Evolutionary conservation across 2,888 invertebrate genomes (phyloP), one percentile per base, ranked within the genome.

Genomic region (Dryobota labecula): DNA sequence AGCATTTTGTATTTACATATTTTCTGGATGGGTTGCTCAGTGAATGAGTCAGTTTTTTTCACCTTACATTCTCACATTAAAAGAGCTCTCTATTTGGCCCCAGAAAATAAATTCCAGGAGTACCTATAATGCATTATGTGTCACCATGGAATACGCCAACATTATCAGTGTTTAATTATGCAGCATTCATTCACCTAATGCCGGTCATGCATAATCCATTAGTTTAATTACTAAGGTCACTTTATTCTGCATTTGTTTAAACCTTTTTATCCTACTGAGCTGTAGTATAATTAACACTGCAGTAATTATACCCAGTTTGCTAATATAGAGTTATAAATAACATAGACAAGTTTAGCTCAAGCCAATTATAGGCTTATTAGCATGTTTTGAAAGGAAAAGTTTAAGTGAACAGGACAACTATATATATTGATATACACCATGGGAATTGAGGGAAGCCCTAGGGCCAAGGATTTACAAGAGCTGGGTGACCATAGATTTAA

Each of bases 161-260:
- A 73, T 41, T 47, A 41, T 7, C 27, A 43, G n/a, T n/a, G 6
- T 47, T 63, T 36, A 80, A 76, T 73, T 64, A 84, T 71, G 47
- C 78, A 82, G 30, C 68, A 78, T 49, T 74, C 60, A 70, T 67
- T 60, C 57, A 64, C 24, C 38, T 51, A 49, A 49, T 65, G 27
- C 45, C 56, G 60, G 74, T 43, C 41, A 63, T 76, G 73, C 75
- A 76, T 82, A 67, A 73, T 64, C 36, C 33, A 82, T 84, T 65
- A 64, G 20, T 56, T 73, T 70, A 63, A 77, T 66, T 41, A 63
- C 45, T 69, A 72, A 77, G 69, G 82, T 64, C 66, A 61, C 53
- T 54, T 77, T 51, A 41, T 61, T 24, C 33, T 82, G 67, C 43
- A 45, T 60, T 54, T 54, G 38, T 64, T 57, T n/a, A n/a, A 57